Evolutionary conservation across 1,140 invertebrate species (phyloP).

Genomic region (Drosophila lini): DNA sequence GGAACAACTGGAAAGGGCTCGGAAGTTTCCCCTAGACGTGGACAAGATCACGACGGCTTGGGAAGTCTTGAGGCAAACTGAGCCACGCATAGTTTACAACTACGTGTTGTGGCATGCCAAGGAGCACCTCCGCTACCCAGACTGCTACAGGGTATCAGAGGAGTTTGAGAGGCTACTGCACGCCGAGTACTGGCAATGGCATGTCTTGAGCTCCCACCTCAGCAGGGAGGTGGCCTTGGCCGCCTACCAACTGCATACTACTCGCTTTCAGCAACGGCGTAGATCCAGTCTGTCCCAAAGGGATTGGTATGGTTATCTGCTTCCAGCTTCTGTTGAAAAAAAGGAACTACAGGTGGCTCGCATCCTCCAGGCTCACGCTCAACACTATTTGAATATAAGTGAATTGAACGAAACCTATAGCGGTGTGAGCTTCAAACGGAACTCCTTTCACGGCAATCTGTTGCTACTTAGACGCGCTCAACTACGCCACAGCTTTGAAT

Average conservation of each 20-base stretch:
- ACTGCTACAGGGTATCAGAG: conserved; percentile 59
- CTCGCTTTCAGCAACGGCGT: conserved; percentile 66
- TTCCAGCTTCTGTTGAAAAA: conserved; percentile 55
- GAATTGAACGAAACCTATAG: conserved; percentile 44
- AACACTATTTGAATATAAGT: conserved; percentile 57
- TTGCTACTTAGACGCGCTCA: conserved; percentile 45
- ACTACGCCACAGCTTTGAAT: conserved; percentile 52
- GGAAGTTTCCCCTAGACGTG: conserved; percentile 59
- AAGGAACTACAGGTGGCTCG: conserved; percentile 69
- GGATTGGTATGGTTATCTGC: conserved; percentile 62
- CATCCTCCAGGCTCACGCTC: conserved; percentile 57
- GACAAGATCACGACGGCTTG: conserved; percentile 43
- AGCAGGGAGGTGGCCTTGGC: conserved; percentile 68
- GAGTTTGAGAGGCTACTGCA: conserved; percentile 72
- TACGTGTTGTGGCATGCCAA: conserved; percentile 72
- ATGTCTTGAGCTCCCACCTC: conserved; percentile 49
- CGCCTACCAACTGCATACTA: conserved; percentile 72
- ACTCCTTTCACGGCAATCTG: conserved; percentile 62
- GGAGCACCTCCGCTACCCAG: conserved; percentile 43
- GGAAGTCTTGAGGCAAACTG: conserved; percentile 53
- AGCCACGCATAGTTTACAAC: conserved; percentile 70
- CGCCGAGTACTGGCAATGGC: conserved; percentile 77
- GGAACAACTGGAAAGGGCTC: conserved; percentile 48
- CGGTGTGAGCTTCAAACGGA: conserved; percentile 2
- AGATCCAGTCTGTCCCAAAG: conserved; percentile 38